Conservation (phyloP, 1,140 invertebrate species). For the Holotrichia oblita region DNA sequence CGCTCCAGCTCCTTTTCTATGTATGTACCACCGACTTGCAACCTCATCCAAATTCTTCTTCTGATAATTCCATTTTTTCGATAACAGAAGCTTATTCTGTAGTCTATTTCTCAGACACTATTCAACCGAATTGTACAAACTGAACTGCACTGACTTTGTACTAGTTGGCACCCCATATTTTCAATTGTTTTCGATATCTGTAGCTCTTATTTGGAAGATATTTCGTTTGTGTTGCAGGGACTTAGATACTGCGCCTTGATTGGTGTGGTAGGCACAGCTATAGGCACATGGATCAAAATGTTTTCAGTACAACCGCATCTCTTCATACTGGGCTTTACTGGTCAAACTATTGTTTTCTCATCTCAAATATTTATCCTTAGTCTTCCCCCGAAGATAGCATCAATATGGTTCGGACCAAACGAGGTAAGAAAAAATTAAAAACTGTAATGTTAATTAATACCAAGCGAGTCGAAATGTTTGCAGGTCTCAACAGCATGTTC, state of each 20-base stretch:
- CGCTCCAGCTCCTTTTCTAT: too few relatives aligned
- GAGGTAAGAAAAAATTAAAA: constrained; percentile 65
- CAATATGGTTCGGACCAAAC: constrained; percentile 66
- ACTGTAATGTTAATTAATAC: too few relatives aligned
- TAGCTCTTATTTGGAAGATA: too few relatives aligned
- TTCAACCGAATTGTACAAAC: too few relatives aligned
- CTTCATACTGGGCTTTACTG: constrained; percentile 73
- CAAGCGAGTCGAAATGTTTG: background rate
- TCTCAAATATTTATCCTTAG: constrained; percentile 76
- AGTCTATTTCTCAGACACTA: too few relatives aligned
- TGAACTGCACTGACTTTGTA: too few relatives aligned
- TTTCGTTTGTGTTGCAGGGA: constrained; percentile 54
- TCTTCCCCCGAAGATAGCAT: constrained; percentile 77
- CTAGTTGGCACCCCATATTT: too few relatives aligned
- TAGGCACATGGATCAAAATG: constrained; percentile 81
- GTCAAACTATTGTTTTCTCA: constrained; percentile 74
- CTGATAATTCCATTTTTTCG: too few relatives aligned
- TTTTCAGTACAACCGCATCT: constrained; percentile 66
- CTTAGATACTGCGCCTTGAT: constrained; percentile 58
- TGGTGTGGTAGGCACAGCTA: constrained; percentile 59
- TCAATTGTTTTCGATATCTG: too few relatives aligned
- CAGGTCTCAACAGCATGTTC: constrained; percentile 77
- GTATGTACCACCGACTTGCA: too few relatives aligned
- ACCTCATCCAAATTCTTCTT: too few relatives aligned
- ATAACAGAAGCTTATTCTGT: too few relatives aligned